Evolutionary conservation across 2,797 vertebrate species (phyloP).

Genomic region (Mus caroli): DNA sequence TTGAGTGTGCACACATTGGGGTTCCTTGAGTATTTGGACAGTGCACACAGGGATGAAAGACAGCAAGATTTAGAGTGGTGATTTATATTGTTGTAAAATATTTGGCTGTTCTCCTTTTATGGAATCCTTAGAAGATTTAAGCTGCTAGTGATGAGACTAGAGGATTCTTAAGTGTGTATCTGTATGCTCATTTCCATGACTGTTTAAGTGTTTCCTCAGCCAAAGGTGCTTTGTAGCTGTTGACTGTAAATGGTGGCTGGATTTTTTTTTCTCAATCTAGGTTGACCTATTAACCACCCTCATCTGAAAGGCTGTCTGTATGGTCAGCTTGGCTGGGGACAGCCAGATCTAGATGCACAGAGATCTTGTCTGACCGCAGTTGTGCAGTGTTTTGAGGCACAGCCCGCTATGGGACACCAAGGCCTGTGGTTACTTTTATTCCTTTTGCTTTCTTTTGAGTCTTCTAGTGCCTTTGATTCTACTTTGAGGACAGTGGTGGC

Average conservation of each 20-base stretch:
- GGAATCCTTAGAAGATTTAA: slow-evolving; percentile 50
- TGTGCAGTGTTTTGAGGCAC: accelerated
- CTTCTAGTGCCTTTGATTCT: slow-evolving; percentile 10
- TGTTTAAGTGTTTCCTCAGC: slow-evolving; percentile 54
- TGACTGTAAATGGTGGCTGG: background rate
- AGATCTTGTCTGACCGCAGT: background rate
- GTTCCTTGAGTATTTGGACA: background rate
- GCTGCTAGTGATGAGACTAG: background rate
- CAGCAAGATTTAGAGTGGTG: slow-evolving; percentile 30
- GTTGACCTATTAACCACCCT: background rate
- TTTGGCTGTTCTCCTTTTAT: background rate
- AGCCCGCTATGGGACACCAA: background rate
- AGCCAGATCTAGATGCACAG: background rate
- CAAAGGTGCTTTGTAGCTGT: slow-evolving; percentile 19
- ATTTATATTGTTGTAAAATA: slow-evolving; percentile 26
- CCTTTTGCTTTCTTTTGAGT: background rate
- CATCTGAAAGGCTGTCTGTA: background rate
- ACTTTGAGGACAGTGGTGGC: background rate
- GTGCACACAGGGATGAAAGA: background rate
- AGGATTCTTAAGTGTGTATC: background rate
- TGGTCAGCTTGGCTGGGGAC: background rate
- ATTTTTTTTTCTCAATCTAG: slow-evolving; percentile 8
- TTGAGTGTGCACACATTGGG: background rate
- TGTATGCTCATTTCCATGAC: background rate
- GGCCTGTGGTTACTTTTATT: background rate